phyloP scores from a whole-genome alignment of 2,888 invertebrate species.

The Prosopocoilus inquinatus region DNA sequence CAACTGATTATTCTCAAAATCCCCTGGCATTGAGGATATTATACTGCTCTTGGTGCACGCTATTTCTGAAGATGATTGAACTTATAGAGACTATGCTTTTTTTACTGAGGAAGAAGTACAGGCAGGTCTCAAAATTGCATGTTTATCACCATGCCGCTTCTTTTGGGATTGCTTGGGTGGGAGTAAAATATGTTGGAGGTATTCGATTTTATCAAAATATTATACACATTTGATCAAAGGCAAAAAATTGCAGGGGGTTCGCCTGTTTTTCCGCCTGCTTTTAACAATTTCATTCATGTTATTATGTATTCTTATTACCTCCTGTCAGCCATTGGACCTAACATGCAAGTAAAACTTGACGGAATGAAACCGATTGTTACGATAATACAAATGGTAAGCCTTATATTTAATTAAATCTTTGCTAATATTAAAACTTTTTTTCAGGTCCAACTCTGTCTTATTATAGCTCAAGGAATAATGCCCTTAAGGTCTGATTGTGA shows the following conservation, averaged over 20 bases:
- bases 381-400: constrained; percentile 65
- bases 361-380: constrained; percentile 61
- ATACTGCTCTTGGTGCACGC: constrained; percentile 57
- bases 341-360: constrained; percentile 54
- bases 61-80: constrained; percentile 65
- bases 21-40: constrained; percentile 52
- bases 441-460: too few relatives aligned
- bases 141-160: constrained; percentile 71
- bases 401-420: background rate
- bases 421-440: too few relatives aligned
- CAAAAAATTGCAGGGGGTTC: constrained; percentile 58
- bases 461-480: too few relatives aligned
- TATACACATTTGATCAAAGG: too few relatives aligned
- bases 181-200: constrained; percentile 67
- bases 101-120: constrained; percentile 66
- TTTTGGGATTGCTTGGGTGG: constrained; percentile 60
- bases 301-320: constrained; percentile 79
- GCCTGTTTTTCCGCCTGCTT: constrained; percentile 61
- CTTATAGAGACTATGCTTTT: constrained; percentile 71
- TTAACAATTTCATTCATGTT: constrained; percentile 68
- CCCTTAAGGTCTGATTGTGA: too few relatives aligned
- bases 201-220: constrained; percentile 29
- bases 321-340: constrained; percentile 60
- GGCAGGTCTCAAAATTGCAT: constrained; percentile 70
- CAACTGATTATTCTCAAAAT: constrained; percentile 63